Conservation (phyloP, 2,113 vertebrate genomes). For the Cygnus buccinator region DNA sequence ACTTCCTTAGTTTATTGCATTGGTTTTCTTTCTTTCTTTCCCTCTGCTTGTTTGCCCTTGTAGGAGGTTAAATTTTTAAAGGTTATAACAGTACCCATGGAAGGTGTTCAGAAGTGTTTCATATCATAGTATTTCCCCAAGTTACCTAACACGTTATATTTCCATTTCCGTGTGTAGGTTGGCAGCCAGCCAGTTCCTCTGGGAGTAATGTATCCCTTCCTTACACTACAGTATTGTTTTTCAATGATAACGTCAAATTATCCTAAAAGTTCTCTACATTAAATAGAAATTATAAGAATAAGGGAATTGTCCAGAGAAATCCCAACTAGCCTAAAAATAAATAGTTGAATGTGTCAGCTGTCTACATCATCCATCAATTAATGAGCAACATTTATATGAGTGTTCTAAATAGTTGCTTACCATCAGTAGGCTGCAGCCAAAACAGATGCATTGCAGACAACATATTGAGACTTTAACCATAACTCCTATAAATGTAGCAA, state of each 20-base stretch:
- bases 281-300: neutral
- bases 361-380: neutral
- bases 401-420: constrained; percentile 52
- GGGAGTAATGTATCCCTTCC: neutral
- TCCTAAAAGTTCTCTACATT: neutral
- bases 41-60: neutral
- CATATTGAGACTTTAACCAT: constrained; percentile 39
- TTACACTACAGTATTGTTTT: neutral
- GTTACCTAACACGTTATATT: neutral
- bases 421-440: constrained; percentile 45
- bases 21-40: neutral
- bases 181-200: neutral
- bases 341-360: neutral
- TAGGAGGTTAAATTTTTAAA: neutral
- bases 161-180: neutral
- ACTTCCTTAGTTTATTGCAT: neutral
- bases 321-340: neutral
- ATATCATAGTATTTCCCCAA: neutral
- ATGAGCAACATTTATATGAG: constrained; percentile 2
- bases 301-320: neutral
- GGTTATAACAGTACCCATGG: neutral
- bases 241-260: neutral
- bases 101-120: neutral
- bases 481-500: constrained; percentile 61
- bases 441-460: constrained; percentile 59